These are phyloP conservation scores for Torymus texanus DNA, from an alignment of 2,888 invertebrate species.

Conservation along the genomic window DNA sequence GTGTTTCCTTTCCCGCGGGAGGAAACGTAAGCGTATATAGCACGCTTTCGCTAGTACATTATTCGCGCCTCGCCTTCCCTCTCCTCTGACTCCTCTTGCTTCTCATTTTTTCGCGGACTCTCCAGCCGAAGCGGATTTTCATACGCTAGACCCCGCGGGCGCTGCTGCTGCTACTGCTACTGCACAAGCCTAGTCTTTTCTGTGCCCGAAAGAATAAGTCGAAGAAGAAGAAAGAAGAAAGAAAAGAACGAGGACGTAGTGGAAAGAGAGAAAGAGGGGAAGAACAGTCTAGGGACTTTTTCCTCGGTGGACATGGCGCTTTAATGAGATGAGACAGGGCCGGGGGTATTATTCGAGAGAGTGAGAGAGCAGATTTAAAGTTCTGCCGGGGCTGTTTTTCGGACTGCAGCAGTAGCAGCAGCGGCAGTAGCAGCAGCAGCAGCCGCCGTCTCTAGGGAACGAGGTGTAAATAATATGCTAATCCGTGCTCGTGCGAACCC, in stretches of 20 bases:
- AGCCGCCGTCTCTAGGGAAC: conserved; percentile 55
- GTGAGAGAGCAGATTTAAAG: conserved; percentile 70
- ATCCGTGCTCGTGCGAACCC: conserved; percentile 63
- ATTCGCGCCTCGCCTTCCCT: conserved; percentile 20
- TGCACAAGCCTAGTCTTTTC: too few species aligned
- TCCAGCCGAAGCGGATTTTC: conserved; percentile 41
- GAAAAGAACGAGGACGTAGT: conserved; percentile 26
- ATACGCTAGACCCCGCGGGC: conserved; percentile 25
- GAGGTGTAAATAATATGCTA: conserved; percentile 73
- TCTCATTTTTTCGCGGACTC: conserved; percentile 17
- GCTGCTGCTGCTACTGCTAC: neutral
- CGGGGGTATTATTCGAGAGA: conserved; percentile 66
- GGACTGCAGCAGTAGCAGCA: conserved; percentile 54
- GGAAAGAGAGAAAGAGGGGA: neutral
- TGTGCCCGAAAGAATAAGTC: conserved; percentile 40
- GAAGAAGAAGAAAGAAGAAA: conserved; percentile 51
- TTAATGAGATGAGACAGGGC: conserved; percentile 67
- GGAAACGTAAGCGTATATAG: neutral
- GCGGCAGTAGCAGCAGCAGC: neutral
- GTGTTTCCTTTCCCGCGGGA: neutral
- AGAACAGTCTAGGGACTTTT: conserved; percentile 52
- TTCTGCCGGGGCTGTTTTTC: conserved; percentile 67
- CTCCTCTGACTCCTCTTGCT: too few species aligned
- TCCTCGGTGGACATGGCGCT: conserved; percentile 51
- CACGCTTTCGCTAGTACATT: conserved; percentile 6